These are phyloP conservation scores for Gambelia wislizenii DNA, from an alignment of 2,797 vertebrate species.

Conservation along the genomic window DNA sequence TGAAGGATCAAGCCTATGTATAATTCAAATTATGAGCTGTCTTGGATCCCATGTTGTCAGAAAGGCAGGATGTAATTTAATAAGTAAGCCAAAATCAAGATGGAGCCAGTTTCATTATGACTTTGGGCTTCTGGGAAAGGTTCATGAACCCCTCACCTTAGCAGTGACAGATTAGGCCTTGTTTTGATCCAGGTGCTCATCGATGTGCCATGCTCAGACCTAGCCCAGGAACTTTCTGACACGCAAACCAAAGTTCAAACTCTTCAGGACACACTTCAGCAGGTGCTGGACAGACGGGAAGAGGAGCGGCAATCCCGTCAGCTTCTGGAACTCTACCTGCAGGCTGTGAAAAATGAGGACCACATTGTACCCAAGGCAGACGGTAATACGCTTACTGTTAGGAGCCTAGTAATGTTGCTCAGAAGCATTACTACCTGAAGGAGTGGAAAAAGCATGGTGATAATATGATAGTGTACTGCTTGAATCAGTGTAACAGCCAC, in stretches of 20 bases:
- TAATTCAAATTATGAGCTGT: no score
- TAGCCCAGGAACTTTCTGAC: constrained; percentile 85
- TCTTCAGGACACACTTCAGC: constrained; percentile 89
- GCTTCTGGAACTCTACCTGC: constrained; percentile 89
- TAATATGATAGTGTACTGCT: no score
- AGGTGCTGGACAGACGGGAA: constrained; percentile 88
- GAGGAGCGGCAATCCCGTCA: constrained; percentile 91
- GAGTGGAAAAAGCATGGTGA: no score
- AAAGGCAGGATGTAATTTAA: no score
- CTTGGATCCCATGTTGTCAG: no score
- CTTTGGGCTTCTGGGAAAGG: no score
- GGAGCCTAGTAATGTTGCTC: not conserved
- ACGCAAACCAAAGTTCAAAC: constrained; percentile 70
- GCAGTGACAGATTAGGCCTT: constrained; percentile 1
- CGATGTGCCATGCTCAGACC: constrained; percentile 81
- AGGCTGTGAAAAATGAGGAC: constrained; percentile 78
- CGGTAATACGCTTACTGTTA: constrained; percentile 67
- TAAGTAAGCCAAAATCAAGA: not conserved
- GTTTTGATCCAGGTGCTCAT: constrained; percentile 83
- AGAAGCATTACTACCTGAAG: not conserved
- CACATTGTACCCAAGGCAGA: constrained; percentile 67
- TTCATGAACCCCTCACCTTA: not conserved
- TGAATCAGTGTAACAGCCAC: no score
- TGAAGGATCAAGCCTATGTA: not conserved
- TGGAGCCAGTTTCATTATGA: not conserved